These are phyloP conservation scores for Luehdorfia chinensis DNA, from an alignment of 1,140 invertebrate species.

Conservation along the genomic window DNA sequence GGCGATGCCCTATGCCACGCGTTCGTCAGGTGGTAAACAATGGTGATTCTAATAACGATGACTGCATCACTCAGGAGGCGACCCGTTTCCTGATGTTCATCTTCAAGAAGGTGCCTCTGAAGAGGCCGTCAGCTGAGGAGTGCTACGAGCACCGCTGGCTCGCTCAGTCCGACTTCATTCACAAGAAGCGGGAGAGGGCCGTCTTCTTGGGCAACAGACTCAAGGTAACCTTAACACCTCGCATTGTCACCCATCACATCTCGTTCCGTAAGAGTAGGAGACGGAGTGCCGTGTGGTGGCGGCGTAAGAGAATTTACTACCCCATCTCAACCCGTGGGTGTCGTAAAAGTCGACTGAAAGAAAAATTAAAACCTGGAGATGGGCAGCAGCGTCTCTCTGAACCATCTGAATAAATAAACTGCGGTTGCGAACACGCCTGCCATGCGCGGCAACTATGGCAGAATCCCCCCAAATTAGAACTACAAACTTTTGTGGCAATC, in stretches of 20 bases:
- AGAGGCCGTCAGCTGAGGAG: slow-evolving; percentile 95
- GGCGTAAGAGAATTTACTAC: no score
- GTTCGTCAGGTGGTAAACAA: background rate
- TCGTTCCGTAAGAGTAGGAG: background rate
- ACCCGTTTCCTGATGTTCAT: slow-evolving; percentile 95
- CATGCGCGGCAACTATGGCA: no score
- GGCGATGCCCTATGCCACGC: background rate
- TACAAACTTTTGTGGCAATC: no score
- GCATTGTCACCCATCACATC: background rate
- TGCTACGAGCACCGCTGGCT: slow-evolving; percentile 98
- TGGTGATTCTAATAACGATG: background rate
- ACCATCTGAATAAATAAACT: no score
- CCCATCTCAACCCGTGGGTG: no score
- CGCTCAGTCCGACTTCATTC: slow-evolving; percentile 93
- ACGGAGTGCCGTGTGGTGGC: no score
- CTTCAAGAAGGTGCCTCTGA: slow-evolving; percentile 96
- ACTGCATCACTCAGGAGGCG: slow-evolving; percentile 40
- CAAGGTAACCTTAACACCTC: slow-evolving; percentile 77
- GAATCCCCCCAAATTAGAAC: no score
- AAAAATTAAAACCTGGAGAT: no score
- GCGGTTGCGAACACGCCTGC: no score
- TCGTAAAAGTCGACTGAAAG: no score
- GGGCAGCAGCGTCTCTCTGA: no score
- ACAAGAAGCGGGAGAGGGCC: slow-evolving; percentile 93
- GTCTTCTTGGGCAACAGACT: slow-evolving; percentile 89